These are phyloP conservation scores for Phaedon cochleariae DNA, from an alignment of 2,888 invertebrate species.

Conservation along the genomic window DNA sequence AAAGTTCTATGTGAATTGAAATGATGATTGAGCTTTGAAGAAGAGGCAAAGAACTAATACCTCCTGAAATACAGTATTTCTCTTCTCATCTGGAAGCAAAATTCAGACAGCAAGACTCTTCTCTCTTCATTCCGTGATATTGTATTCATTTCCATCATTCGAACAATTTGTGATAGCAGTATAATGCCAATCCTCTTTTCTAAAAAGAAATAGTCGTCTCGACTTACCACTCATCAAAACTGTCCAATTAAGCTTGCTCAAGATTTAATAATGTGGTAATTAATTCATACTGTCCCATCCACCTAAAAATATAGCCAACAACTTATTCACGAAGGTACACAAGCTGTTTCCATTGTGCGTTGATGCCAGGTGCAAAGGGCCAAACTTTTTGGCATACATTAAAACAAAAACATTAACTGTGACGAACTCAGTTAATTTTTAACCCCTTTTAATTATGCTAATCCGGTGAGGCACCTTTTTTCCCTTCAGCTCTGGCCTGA, in stretches of 20 bases:
- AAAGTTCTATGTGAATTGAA: too few relatives aligned
- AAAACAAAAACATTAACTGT: constrained; percentile 39
- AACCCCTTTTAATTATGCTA: constrained; percentile 36
- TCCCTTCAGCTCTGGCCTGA: neutral
- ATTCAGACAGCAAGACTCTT: too few relatives aligned
- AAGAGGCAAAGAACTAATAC: too few relatives aligned
- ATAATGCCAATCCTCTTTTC: neutral
- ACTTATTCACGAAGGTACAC: constrained; percentile 41
- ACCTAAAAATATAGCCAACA: constrained; percentile 37
- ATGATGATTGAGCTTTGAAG: too few relatives aligned
- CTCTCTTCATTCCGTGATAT: too few relatives aligned
- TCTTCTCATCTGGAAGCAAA: too few relatives aligned
- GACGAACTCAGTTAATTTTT: constrained; percentile 37
- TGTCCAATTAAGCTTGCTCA: neutral
- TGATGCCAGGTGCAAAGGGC: constrained; percentile 46
- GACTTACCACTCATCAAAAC: neutral
- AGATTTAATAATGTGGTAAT: neutral
- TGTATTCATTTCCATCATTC: too few relatives aligned
- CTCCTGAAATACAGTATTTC: too few relatives aligned
- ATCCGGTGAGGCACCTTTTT: constrained; percentile 23
- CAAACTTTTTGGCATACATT: constrained; percentile 47
- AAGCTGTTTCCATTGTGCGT: constrained; percentile 40
- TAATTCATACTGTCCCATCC: constrained; percentile 14
- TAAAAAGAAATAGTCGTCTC: neutral
- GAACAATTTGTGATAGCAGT: too few relatives aligned